A percentile compares a stretch with the other conserved stretches of the same genome.
phyloP scores from a whole-genome alignment of 2,888 invertebrate species.

The Volucella bombylans region DNA sequence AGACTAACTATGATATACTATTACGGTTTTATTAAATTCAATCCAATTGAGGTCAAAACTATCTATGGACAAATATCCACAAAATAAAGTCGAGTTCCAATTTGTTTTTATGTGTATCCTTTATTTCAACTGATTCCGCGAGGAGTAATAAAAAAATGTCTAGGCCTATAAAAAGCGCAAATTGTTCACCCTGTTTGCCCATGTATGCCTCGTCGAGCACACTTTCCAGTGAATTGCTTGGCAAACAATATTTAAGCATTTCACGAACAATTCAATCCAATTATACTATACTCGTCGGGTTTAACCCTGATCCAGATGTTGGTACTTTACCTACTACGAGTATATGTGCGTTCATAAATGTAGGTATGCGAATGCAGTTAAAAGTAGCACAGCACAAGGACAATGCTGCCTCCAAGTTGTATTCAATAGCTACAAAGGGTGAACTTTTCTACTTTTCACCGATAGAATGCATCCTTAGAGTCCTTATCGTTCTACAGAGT shows the following conservation, averaged over 20 bases:
- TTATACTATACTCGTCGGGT: constrained; percentile 57
- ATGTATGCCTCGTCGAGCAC: constrained; percentile 34
- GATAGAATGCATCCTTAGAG: constrained; percentile 1
- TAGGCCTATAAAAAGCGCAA: constrained; percentile 12
- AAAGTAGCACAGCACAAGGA: not conserved
- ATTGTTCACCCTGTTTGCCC: constrained; percentile 9
- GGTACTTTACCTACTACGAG: not conserved
- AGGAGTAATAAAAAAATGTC: constrained; percentile 1
- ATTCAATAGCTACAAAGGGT: not conserved
- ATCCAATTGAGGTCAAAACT: too few relatives aligned
- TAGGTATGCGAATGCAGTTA: too few relatives aligned
- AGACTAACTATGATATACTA: too few relatives aligned
- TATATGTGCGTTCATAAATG: too few relatives aligned
- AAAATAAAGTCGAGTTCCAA: too few relatives aligned
- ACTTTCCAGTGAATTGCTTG: constrained; percentile 51
- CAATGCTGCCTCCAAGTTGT: constrained; percentile 1
- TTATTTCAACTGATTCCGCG: not conserved
- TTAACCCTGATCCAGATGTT: constrained; percentile 62
- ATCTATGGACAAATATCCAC: too few relatives aligned
- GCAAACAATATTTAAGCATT: constrained; percentile 33
- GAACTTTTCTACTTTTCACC: not conserved
- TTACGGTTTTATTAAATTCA: too few relatives aligned
- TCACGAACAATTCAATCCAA: constrained; percentile 61
- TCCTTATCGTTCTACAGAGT: too few relatives aligned
- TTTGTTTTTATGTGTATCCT: too few relatives aligned